These are phyloP conservation scores for Phorcus lineatus DNA, from an alignment of 2,888 invertebrate genomes.

Conservation along the genomic window DNA sequence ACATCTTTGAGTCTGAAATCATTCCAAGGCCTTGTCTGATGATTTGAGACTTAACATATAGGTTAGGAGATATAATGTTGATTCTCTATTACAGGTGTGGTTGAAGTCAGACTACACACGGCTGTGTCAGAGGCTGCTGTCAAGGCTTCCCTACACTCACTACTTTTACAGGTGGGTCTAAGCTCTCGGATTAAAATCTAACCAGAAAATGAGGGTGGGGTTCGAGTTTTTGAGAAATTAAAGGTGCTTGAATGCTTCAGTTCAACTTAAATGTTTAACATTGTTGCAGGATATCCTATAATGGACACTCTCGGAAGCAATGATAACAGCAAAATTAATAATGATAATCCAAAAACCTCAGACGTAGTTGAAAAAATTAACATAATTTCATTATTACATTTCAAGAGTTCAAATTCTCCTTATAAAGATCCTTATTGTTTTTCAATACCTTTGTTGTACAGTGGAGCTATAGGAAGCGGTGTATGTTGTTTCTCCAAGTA, in stretches of 20 bases:
- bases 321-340: too few species aligned
- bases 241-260: too few species aligned
- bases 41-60: too few species aligned
- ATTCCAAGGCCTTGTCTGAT: too few species aligned
- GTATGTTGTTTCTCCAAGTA: slow-evolving; percentile 73
- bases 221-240: too few species aligned
- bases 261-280: not conserved
- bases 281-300: not conserved
- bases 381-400: not conserved
- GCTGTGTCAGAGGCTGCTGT: slow-evolving; percentile 82
- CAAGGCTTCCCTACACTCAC: slow-evolving; percentile 86
- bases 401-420: not conserved
- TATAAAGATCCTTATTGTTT: too few species aligned
- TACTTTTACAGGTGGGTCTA: slow-evolving; percentile 92
- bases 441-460: slow-evolving; percentile 79
- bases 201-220: too few species aligned
- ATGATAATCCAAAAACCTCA: too few species aligned
- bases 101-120: slow-evolving; percentile 86
- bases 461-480: slow-evolving; percentile 74
- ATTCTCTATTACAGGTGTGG: slow-evolving; percentile 82
- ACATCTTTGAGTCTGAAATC: too few species aligned
- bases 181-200: not conserved
- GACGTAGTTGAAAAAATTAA: not conserved
- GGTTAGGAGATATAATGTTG: too few species aligned
- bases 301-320: too few species aligned